Conservation (phyloP, 2,797 vertebrate genomes). For the Enteromius mattozi region DNA sequence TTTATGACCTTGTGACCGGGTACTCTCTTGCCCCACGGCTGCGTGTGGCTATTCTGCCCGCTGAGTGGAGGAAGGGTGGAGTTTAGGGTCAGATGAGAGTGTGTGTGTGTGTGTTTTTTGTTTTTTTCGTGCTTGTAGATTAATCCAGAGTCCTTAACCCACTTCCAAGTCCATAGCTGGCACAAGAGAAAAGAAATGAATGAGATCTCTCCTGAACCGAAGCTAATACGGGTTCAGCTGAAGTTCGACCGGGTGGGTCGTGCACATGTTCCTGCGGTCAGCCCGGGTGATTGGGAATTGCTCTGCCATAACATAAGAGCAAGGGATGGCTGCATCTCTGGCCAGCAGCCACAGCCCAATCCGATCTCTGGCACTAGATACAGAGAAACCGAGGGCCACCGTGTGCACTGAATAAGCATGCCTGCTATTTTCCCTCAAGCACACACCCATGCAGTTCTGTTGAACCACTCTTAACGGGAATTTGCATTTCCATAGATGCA, state of each 20-base stretch:
- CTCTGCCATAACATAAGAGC: constrained; percentile 18
- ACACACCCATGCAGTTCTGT: constrained; percentile 10
- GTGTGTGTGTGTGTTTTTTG: neutral
- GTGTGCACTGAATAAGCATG: constrained; percentile 19
- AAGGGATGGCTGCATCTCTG: constrained; percentile 29
- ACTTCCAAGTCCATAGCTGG: constrained; percentile 46
- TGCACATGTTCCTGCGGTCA: neutral
- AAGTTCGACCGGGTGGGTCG: constrained; percentile 28
- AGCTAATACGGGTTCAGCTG: constrained; percentile 44
- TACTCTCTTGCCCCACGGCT: constrained; percentile 26
- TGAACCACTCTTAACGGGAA: constrained; percentile 32
- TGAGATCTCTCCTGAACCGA: constrained; percentile 24
- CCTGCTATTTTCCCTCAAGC: neutral
- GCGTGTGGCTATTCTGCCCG: constrained; percentile 46
- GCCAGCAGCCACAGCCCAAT: constrained; percentile 29
- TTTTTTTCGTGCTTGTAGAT: constrained; percentile 51
- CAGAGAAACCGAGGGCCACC: neutral
- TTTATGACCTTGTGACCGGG: constrained; percentile 52
- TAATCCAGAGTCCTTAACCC: constrained; percentile 62
- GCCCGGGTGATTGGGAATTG: constrained; percentile 7
- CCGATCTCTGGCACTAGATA: constrained; percentile 41
- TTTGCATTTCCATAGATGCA: constrained; percentile 32
- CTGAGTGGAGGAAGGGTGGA: constrained; percentile 21
- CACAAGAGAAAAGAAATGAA: constrained; percentile 17
- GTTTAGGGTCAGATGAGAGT: neutral